Conservation (phyloP, 2,797 vertebrate genomes). For the Myotis planiceps region DNA sequence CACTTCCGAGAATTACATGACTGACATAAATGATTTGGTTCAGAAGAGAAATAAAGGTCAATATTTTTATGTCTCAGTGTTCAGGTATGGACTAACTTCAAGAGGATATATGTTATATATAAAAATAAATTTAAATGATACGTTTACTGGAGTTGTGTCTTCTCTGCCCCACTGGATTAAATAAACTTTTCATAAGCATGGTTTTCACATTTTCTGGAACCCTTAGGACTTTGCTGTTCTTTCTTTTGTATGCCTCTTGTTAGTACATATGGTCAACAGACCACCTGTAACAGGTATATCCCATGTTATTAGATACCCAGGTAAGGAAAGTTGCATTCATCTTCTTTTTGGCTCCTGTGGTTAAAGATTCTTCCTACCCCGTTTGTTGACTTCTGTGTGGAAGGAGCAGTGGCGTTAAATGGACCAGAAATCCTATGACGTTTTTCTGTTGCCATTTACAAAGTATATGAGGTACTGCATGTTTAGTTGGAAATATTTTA, state of each 20-base stretch:
- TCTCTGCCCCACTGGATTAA: background rate
- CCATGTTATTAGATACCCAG: background rate
- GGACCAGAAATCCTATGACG: background rate
- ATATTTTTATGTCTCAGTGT: background rate
- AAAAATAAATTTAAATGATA: background rate
- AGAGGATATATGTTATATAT: background rate
- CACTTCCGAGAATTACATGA: background rate
- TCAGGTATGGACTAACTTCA: background rate
- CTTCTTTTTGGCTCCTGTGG: background rate
- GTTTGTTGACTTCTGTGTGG: background rate
- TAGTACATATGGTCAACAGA: background rate
- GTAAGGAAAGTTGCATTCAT: background rate
- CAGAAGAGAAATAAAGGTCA: background rate
- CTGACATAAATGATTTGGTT: background rate
- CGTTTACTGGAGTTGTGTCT: background rate
- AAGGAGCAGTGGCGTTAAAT: background rate
- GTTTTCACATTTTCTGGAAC: background rate
- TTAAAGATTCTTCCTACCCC: background rate
- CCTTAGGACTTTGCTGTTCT: background rate
- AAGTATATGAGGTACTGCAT: background rate
- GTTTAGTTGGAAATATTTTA: constrained; percentile 27
- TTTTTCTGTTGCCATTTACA: constrained; percentile 30
- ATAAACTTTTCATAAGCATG: background rate
- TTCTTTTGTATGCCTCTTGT: background rate
- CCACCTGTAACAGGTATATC: background rate